Percentiles rank a stretch among this genome's conserved stretches.
Conservation (phyloP, 1,140 invertebrate species). For the Thaumatotibia leucotreta region DNA sequence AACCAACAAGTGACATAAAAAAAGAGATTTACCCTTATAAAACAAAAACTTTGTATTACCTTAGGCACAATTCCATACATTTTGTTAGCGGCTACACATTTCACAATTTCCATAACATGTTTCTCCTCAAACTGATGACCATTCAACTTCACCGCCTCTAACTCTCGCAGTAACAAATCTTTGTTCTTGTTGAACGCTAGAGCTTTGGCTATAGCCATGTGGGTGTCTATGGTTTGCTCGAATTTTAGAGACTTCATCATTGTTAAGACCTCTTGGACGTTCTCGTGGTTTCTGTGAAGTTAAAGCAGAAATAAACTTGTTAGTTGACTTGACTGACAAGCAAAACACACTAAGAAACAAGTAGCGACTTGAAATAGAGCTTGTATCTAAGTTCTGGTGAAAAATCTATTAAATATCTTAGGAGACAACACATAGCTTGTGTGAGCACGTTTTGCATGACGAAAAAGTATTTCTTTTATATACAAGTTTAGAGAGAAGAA, state of each 20-base stretch:
- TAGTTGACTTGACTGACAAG: no score
- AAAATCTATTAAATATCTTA: no score
- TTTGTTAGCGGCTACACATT: constrained; percentile 45
- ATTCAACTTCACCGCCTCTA: constrained; percentile 35
- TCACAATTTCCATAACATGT: constrained; percentile 76
- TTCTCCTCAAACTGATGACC: constrained; percentile 49
- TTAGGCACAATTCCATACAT: constrained; percentile 46
- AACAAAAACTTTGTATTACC: constrained; percentile 32
- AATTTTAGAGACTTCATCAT: constrained; percentile 75
- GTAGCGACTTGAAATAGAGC: no score
- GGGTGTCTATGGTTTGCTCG: constrained; percentile 67
- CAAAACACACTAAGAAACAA: no score
- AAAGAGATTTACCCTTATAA: no score
- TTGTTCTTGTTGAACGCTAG: constrained; percentile 73
- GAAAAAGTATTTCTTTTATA: no score
- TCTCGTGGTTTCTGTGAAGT: constrained; percentile 49
- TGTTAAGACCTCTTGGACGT: constrained; percentile 67
- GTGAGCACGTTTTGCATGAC: no score
- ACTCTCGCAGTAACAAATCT: constrained; percentile 50
- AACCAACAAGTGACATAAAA: no score
- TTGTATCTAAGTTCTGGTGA: no score
- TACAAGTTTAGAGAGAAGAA: no score
- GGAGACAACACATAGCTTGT: no score
- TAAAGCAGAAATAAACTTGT: no score
- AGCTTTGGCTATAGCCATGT: constrained; percentile 61